These are phyloP conservation scores for Notarius quadriscutis DNA, from an alignment of 2,113 vertebrate species.

Conservation along the genomic window DNA sequence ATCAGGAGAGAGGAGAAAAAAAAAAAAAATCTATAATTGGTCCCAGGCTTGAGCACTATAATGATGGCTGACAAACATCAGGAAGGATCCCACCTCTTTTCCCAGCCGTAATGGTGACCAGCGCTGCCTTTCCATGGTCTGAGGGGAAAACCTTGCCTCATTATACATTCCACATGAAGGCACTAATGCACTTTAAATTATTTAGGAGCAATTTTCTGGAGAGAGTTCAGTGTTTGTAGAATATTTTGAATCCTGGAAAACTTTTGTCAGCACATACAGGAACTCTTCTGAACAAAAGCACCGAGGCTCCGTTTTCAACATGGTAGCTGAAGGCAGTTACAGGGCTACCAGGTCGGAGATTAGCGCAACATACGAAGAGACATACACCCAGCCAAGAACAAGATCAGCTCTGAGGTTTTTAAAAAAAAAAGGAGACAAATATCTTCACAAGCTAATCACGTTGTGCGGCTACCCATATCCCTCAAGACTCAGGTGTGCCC, in stretches of 20 bases:
- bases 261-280: not conserved
- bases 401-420: not conserved
- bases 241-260: not conserved
- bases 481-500: not conserved
- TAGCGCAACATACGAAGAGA: not conserved
- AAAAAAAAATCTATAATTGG: constrained; percentile 49
- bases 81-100: constrained; percentile 15
- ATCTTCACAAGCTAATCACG: not conserved
- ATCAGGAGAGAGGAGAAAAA: constrained; percentile 10
- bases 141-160: constrained; percentile 12
- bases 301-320: not conserved
- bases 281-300: not conserved
- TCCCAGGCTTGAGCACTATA: constrained; percentile 45
- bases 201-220: constrained; percentile 11
- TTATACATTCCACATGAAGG: constrained; percentile 22
- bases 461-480: not conserved
- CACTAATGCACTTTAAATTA: constrained; percentile 16
- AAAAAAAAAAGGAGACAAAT: not conserved
- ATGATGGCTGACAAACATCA: constrained; percentile 31
- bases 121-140: not conserved
- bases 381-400: not conserved
- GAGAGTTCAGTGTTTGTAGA: not conserved
- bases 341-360: not conserved
- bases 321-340: not conserved
- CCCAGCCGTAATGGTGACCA: constrained; percentile 25